phyloP scores from a whole-genome alignment of 2,797 vertebrate species.

The Peromyscus nudipes region DNA sequence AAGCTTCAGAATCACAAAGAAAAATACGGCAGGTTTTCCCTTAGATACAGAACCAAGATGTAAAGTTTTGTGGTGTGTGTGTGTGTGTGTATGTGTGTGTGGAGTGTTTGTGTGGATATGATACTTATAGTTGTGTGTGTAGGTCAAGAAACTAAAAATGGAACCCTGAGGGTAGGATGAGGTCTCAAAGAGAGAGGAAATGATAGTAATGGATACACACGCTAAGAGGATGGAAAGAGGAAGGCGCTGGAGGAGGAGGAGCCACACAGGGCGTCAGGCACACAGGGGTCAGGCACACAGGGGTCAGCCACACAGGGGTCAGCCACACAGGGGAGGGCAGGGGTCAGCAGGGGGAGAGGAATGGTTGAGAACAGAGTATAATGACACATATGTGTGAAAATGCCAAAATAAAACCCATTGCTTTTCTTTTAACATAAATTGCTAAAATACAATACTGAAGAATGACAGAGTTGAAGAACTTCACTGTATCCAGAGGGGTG shows the following conservation, averaged over 20 bases:
- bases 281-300: too few relatives aligned
- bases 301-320: too few relatives aligned
- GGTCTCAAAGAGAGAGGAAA: neutral
- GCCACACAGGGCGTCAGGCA: neutral
- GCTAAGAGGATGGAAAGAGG: neutral
- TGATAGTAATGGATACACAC: neutral
- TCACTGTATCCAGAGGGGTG: constrained; percentile 24
- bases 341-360: too few relatives aligned
- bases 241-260: neutral
- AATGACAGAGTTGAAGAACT: constrained; percentile 21
- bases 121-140: neutral
- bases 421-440: neutral
- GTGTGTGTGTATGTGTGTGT: neutral
- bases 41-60: neutral
- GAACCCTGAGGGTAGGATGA: neutral
- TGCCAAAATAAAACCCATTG: neutral
- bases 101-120: neutral
- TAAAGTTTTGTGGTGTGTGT: neutral
- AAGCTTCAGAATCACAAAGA: neutral
- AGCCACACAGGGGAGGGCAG: too few relatives aligned
- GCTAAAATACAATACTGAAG: neutral
- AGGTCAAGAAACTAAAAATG: neutral
- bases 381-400: neutral
- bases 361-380: neutral
- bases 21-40: neutral